Evolutionary conservation across 2,888 invertebrate genomes (phyloP).

Genomic region (Biston betularia): DNA sequence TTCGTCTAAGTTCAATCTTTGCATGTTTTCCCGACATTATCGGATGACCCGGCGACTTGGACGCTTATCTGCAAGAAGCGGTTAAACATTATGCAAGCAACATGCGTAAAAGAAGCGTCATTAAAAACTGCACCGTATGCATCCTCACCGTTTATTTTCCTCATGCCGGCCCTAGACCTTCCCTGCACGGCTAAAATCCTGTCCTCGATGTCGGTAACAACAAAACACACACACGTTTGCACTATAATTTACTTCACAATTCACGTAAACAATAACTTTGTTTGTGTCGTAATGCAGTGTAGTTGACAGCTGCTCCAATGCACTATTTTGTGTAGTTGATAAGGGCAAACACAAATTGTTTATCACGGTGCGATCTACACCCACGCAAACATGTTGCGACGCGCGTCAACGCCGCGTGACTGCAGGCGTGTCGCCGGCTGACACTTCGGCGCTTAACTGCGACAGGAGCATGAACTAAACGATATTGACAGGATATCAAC

Average conservation of each 20-base stretch:
- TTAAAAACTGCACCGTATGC: conserved; percentile 38
- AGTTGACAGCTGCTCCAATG: conserved; percentile 48
- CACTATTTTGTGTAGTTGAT: conserved; percentile 69
- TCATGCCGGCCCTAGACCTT: conserved; percentile 81
- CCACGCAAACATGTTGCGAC: conserved; percentile 80
- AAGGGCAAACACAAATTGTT: conserved; percentile 77
- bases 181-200: conserved; percentile 80
- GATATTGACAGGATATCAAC: conserved; percentile 24
- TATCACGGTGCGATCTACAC: conserved; percentile 80
- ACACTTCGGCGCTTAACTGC: conserved; percentile 73
- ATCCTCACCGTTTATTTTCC: conserved; percentile 83
- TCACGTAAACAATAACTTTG: conserved; percentile 57
- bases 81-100: conserved; percentile 40
- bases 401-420: conserved; percentile 85
- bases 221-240: conserved; percentile 77
- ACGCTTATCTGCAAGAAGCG: conserved; percentile 58
- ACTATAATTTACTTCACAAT: conserved; percentile 71
- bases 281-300: conserved; percentile 49
- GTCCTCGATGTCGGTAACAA: conserved; percentile 72
- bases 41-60: conserved; percentile 60
- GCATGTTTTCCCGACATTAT: conserved; percentile 53
- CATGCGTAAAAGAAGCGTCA: conserved; percentile 40
- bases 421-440: conserved; percentile 81
- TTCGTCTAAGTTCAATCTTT: conserved; percentile 46
- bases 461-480: conserved; percentile 59